Percentiles rank a stretch among this genome's conserved stretches.
Conservation (phyloP, 1,140 invertebrate species). For the Penaeus chinensis region DNA sequence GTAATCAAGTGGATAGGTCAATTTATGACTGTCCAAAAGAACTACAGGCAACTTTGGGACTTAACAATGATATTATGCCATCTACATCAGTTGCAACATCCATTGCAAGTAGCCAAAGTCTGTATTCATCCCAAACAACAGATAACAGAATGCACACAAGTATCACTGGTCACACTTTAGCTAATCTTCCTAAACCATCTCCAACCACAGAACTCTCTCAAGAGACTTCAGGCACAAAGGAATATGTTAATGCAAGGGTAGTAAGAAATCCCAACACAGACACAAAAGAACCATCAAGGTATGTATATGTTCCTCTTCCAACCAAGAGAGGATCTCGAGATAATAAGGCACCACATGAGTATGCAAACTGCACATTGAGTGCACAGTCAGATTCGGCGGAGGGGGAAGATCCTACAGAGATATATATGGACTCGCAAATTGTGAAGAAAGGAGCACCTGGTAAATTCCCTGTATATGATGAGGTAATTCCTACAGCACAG, state of each 20-base stretch:
- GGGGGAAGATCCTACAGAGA: constrained; percentile 14
- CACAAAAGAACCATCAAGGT: constrained; percentile 46
- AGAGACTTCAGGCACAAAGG: constrained; percentile 21
- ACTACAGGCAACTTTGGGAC: constrained; percentile 15
- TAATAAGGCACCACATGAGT: constrained; percentile 49
- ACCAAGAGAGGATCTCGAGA: constrained; percentile 51
- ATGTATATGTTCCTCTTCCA: constrained; percentile 58
- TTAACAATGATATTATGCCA: constrained; percentile 13
- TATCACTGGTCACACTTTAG: background rate
- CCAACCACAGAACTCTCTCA: constrained; percentile 25
- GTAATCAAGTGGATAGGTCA: constrained; percentile 29
- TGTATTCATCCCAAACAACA: constrained; percentile 7
- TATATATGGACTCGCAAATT: constrained; percentile 35
- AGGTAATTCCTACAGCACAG: constrained; percentile 37
- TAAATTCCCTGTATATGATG: constrained; percentile 51
- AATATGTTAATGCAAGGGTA: constrained; percentile 62
- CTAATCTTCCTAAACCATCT: constrained; percentile 26
- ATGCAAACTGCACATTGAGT: constrained; percentile 56
- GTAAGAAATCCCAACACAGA: constrained; percentile 39
- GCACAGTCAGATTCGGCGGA: constrained; percentile 8
- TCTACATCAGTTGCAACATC: background rate
- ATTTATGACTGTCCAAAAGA: constrained; percentile 47
- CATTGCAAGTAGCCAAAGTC: background rate
- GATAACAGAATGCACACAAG: background rate
- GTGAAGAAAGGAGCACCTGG: constrained; percentile 17